Evolutionary conservation across 2,888 invertebrate genomes (phyloP), one percentile per base, ranked within the genome.

Genomic region (Cheilosia impressa): DNA sequence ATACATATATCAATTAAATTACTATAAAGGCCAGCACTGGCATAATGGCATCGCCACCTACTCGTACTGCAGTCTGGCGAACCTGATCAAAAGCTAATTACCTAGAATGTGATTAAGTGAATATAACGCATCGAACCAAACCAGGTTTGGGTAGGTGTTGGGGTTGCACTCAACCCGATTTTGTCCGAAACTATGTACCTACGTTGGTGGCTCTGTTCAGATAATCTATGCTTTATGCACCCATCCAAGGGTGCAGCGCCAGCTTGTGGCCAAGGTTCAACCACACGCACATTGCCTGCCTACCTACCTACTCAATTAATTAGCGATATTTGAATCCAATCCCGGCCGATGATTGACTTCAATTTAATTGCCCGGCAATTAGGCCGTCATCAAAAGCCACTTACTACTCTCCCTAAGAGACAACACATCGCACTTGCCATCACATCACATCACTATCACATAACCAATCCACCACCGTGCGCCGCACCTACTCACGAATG

Each of bases 281-380:
- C 84, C 80, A 41, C 75, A 71, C 75, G 53, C 80, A 55, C 71
- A 52, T 66, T 38, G 38, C 4, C 13, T 38, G 38, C 1, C 13
- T 38, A 38, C 38, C 38, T 76, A 81, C 38, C 38, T 76, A 81
- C 81, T 85, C 76, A 81, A 85, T 85, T 81, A 85, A 85, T 85
- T 81, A 81, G 81, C 85, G 66, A 85, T 85, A 81, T 71, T 66
- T 62, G 43, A 81, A 65, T 71, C 71, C 65, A 66, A 55, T 22
- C 47, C 43, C 47, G 22, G 68, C 38, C 34, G 81, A 85, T 87
- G 87, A 87, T 87, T 87, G 87, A 87, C 73, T 87, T 87, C 73
- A 82, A 82, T 87, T 87, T 87, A 78, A 87, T 87, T 65, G 69
- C 73, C 69, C 65, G 68, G 87, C 87, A 87, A 82, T 87, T 87